Evolutionary conservation across 2,888 invertebrate genomes (phyloP), one percentile per base, ranked within the genome.

Genomic region (Vannuccia rotundouncinata): DNA sequence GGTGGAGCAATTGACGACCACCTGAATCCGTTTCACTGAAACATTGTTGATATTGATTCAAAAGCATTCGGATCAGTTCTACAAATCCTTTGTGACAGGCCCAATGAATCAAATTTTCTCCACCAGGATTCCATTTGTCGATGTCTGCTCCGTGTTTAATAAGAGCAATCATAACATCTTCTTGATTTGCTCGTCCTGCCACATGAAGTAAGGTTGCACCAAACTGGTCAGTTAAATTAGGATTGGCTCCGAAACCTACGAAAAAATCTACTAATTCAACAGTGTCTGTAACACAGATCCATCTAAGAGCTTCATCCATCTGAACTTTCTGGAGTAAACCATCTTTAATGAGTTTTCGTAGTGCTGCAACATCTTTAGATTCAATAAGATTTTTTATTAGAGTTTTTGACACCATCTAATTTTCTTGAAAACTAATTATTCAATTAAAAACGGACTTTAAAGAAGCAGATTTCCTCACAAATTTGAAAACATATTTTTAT

Each of bases 121-220:
- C 79, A n/a, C 74, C 79, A 29, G 73, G 29, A 22, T 27, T n/a
- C 79, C 79, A 79, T 29, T 74, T 25, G 28, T 74, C 66, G 74
- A 79, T 77, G 29, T 77, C 27, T 10, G 79, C 79, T 30, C 79
- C 79, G 25, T 31, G 22, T 2, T 74, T 27, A 31, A 79, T n/a
- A 13, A 79, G 27, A 17, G 79, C 74, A 31, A 74, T 25, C 5
- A 79, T 79, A 22, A 79, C 31, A 31, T 79, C 74, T n/a, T 79
- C 29, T 29, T 28, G 1, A 29, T 60, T 27, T 2, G 74, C 79
- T 77, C 73, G 25, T 1, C 29, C 29, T 17, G 79, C 79, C n/a
- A 29, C 76, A 31, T 79, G 79, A 74, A 79, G 79, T n/a, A 79
- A 74, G 1, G 79, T 74, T 5, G 74, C 74, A 29, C 79, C 79